Conservation (phyloP, 2,797 vertebrate species). For the Mus caroli region DNA sequence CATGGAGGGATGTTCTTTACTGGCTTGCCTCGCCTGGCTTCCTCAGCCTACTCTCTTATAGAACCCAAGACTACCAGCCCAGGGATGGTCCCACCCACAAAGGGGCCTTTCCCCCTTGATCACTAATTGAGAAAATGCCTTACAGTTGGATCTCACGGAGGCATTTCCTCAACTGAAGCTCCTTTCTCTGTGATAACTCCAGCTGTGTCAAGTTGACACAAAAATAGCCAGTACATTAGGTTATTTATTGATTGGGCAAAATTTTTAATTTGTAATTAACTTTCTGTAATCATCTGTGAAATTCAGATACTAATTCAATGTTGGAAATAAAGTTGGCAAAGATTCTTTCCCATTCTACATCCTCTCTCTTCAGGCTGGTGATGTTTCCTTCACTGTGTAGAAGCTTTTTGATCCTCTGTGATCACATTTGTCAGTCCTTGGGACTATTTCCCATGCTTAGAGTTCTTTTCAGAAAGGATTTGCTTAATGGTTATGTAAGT, state of each 20-base stretch:
- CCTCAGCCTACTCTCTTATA: too few species aligned
- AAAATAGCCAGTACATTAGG: too few species aligned
- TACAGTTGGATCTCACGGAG: too few species aligned
- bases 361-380: background rate
- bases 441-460: background rate
- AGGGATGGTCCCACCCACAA: too few species aligned
- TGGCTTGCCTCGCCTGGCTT: too few species aligned
- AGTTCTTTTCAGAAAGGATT: background rate
- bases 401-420: background rate
- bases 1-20: too few species aligned
- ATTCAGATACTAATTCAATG: background rate
- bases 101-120: too few species aligned
- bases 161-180: too few species aligned
- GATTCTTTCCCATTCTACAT: background rate
- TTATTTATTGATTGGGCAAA: background rate
- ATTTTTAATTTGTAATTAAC: background rate
- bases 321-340: background rate
- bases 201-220: too few species aligned
- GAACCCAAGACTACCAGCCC: too few species aligned
- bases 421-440: background rate
- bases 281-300: background rate
- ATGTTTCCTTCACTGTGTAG: background rate
- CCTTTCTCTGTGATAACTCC: too few species aligned
- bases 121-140: too few species aligned
- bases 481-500: background rate